Base-by-base conservation (phyloP, 2,888 invertebrate genomes). In the Drosophila setosimentum region DNA sequence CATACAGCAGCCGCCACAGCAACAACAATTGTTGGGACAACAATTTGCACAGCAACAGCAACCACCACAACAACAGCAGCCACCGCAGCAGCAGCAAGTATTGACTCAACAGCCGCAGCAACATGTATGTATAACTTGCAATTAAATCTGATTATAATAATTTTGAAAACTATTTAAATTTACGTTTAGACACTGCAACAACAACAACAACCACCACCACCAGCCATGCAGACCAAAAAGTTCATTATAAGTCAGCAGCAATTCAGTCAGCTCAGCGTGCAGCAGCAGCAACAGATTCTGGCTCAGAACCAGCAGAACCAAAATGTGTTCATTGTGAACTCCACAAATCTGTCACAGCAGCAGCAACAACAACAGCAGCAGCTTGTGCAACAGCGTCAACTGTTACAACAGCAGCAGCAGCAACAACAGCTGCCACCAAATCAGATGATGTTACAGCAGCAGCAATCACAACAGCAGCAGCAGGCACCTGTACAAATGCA, bases 231-330 rank as follows among this genome's bases (percentile, higher is more conserved):
- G 33, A 81, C 85, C 13, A 92, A 92, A 62, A 92, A 93, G 84
- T 92, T 93, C 77, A 91, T 95, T 42, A 94, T 95, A 91, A 95
- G 94, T 60, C 95, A 95, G 50, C 95, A 95, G 78, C 95, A 95
- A 78, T 94, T 95, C 78, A 95, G 95, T 90, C 95, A 95, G 80
- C 94, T 95, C 53, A 95, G 95, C 27, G 94, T 94, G 50, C 95
- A 95, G 81, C 94, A 94, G 68, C 94, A 94, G 66, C 93, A 93
- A 59, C 93, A 93, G 71, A 92, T 93, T 68, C 75, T 93, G 40
- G 92, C 93, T 5, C 93, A 93, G 73, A 93, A 92, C 78, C 93
- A 93, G 64, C 93, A 93, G 73, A 93, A 93, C 80, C 93, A 94
- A 79, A 93, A 92, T 76, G 92, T 93, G 8, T 92, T 92, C 48